Percentiles rank a stretch among this genome's conserved stretches.
These are phyloP conservation scores for Palloptera scutellata DNA, from an alignment of 2,888 invertebrate genomes.

Conservation along the genomic window DNA sequence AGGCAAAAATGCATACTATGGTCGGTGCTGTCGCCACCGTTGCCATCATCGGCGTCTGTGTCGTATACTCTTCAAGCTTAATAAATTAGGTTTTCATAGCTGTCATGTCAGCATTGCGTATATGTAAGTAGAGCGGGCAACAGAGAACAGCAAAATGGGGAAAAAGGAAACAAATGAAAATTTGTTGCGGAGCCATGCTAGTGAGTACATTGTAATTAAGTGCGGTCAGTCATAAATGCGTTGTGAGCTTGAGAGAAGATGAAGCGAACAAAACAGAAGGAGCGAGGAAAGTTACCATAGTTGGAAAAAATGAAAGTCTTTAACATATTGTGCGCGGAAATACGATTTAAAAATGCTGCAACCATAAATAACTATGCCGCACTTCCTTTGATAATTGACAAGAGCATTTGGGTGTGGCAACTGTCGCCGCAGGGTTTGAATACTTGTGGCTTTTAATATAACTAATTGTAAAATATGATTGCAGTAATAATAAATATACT, in stretches of 20 bases:
- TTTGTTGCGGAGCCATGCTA: background rate
- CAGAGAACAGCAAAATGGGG: background rate
- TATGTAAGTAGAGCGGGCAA: background rate
- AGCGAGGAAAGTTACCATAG: no score
- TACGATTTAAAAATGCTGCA: no score
- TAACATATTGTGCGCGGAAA: no score
- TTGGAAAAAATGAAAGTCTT: no score
- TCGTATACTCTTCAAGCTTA: conserved; percentile 8
- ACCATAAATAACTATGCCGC: no score
- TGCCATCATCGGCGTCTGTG: background rate
- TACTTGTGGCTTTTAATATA: no score
- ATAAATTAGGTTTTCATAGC: conserved; percentile 25
- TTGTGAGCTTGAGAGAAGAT: background rate
- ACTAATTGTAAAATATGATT: no score
- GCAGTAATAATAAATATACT: no score
- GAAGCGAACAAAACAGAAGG: background rate
- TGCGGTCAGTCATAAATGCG: conserved; percentile 23
- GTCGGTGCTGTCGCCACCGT: background rate
- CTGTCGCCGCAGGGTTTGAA: no score
- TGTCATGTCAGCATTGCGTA: conserved; percentile 11
- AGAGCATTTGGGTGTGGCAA: no score
- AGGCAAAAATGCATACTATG: no score
- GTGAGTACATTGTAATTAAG: conserved; percentile 30
- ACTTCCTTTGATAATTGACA: no score
- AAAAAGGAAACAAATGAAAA: background rate